Base-by-base conservation (phyloP, 2,888 invertebrate species). In the Andrena dorsata region DNA sequence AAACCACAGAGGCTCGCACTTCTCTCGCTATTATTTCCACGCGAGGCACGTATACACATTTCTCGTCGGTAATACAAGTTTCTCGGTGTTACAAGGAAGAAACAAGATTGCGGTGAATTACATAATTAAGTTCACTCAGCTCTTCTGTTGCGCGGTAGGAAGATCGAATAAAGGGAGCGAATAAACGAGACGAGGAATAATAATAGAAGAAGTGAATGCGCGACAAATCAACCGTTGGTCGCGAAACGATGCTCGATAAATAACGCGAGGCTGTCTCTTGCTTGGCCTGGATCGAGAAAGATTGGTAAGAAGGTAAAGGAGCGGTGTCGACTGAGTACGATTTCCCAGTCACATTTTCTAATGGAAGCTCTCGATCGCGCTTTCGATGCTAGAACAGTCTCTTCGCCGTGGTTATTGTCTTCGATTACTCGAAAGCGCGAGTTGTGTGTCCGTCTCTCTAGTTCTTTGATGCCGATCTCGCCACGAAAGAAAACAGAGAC, bases 361-460 rank as follows among this genome's bases (percentile, higher is more conserved):
- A 79, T 86, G 82, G 79, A 88, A 86, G 83, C 85, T 85, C 86
- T 80, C 70, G 68, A 70, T 68, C 73, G 76, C 61, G 53, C 84
- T 49, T 64, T 86, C 77, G 86, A 76, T 60, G 60, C 60, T 60
- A 76, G 26, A 70, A 79, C 78, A 68, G 74, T 76, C 71, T 69
- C 63, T 35, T 71, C 53, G 58, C 32, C 63, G 68, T 68, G 41
- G 32, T 86, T 87, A 88, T 89, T 87, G 85, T 88, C 83, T 82
- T 64, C 70, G 78, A 79, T 85, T 49, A 72, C 56, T 81, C 76
- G 74, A 85, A 82, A 83, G 68, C 74, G 63, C 74, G 76, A 74
- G 51, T 10, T 30, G 63, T 58, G 20, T 32, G 70, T 30, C 65
- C 7, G 41, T 13, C 65, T 49, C 35, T 32, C 30, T 13, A 26